A percentile compares a stretch with the other conserved stretches of the same genome.
These are phyloP conservation scores for Crematogaster levior DNA, from an alignment of 2,888 invertebrate genomes.

Conservation along the genomic window DNA sequence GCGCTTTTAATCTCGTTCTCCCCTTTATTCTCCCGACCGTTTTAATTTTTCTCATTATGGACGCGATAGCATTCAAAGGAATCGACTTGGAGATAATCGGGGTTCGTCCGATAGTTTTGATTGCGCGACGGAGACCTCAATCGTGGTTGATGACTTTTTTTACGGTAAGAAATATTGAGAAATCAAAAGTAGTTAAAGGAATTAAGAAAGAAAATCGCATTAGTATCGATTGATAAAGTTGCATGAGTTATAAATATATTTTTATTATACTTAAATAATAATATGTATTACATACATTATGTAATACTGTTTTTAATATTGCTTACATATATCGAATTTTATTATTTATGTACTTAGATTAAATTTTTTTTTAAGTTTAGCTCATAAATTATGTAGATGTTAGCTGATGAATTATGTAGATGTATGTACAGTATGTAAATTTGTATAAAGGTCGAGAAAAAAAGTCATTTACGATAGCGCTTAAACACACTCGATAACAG, in stretches of 20 bases:
- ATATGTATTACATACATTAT: too few relatives aligned
- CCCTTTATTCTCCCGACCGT: constrained; percentile 34
- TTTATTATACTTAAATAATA: neutral
- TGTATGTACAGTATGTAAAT: constrained; percentile 3
- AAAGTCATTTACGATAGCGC: neutral
- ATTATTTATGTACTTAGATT: neutral
- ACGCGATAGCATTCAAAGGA: constrained; percentile 40
- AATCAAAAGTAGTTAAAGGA: neutral
- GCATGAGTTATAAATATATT: neutral
- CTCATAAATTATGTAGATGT: neutral
- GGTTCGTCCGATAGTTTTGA: constrained; percentile 43
- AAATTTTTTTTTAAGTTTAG: neutral
- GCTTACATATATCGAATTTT: neutral
- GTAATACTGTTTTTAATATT: neutral
- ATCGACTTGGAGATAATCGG: constrained; percentile 21
- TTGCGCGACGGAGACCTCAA: constrained; percentile 13
- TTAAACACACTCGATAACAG: constrained; percentile 26
- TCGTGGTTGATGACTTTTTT: neutral
- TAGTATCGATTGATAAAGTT: too few relatives aligned
- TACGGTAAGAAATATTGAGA: neutral
- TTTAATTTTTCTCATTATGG: constrained; percentile 51
- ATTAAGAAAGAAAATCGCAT: constrained; percentile 3
- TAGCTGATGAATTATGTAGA: neutral
- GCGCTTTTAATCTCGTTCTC: constrained; percentile 35
- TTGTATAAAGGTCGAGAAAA: neutral